phyloP scores from a whole-genome alignment of 2,888 invertebrate genomes.

The Hyalella azteca region DNA sequence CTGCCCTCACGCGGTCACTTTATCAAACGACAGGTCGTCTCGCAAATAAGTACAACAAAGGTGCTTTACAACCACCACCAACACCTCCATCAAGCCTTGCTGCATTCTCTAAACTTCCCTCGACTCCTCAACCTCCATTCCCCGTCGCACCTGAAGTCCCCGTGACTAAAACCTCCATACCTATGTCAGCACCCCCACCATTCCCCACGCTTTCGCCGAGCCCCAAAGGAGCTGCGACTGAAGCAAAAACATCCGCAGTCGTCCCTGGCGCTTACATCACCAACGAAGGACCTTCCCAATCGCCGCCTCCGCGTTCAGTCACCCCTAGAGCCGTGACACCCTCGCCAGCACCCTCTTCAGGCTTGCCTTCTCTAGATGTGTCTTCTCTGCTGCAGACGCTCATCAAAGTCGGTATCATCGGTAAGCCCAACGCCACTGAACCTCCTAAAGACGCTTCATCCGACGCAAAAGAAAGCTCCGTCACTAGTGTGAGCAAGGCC shows the following conservation, averaged over 20 bases:
- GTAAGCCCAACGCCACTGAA: not conserved
- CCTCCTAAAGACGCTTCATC: not conserved
- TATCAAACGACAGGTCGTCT: not conserved
- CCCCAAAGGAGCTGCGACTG: no score
- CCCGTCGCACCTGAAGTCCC: not conserved
- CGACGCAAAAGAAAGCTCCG: not conserved
- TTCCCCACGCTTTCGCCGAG: slow-evolving; percentile 3
- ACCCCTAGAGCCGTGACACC: slow-evolving; percentile 17
- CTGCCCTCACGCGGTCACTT: not conserved
- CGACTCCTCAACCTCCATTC: slow-evolving; percentile 12
- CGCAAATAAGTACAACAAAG: not conserved
- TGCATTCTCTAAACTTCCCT: not conserved
- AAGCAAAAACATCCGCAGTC: not conserved
- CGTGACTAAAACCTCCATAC: not conserved
- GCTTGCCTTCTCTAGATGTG: slow-evolving; percentile 68
- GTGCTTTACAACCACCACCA: slow-evolving; percentile 24
- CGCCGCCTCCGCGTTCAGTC: slow-evolving; percentile 24
- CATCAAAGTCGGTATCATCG: slow-evolving; percentile 82
- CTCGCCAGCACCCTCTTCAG: not conserved
- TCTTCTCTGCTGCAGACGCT: slow-evolving; percentile 84
- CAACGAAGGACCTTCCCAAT: not conserved
- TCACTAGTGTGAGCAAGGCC: not conserved
- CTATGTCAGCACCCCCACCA: slow-evolving; percentile 10
- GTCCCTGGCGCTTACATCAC: slow-evolving; percentile 38
- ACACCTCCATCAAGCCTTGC: slow-evolving; percentile 4